Conservation (phyloP, 1,140 invertebrate genomes). For the Drepana arcuata region DNA sequence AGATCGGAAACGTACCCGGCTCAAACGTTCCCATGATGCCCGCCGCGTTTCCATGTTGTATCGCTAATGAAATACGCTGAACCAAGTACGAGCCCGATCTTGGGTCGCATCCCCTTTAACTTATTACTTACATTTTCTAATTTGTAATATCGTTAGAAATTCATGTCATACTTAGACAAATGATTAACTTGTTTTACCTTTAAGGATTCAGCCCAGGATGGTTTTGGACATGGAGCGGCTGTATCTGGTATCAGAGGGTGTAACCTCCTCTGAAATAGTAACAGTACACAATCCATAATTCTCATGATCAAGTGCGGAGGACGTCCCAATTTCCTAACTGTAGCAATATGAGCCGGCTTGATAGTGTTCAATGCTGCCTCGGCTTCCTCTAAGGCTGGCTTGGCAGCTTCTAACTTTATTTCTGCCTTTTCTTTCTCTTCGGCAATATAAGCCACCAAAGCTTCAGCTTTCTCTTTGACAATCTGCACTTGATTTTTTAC, state of each 20-base stretch:
- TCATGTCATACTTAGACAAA: too few species aligned
- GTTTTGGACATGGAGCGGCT: slow-evolving; percentile 88
- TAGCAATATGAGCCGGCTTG: slow-evolving; percentile 96
- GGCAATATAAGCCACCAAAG: slow-evolving; percentile 90
- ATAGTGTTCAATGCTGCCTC: slow-evolving; percentile 97
- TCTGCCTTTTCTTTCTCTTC: slow-evolving; percentile 93
- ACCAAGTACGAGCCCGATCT: too few species aligned
- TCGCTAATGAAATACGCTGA: too few species aligned
- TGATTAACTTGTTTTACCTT: too few species aligned
- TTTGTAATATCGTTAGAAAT: too few species aligned
- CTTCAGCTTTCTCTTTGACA: slow-evolving; percentile 96
- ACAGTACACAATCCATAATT: slow-evolving; percentile 97
- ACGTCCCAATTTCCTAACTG: slow-evolving; percentile 93
- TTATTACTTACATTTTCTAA: too few species aligned
- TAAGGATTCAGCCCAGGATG: slow-evolving; percentile 96
- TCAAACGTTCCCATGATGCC: too few species aligned
- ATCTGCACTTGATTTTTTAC: slow-evolving; percentile 96
- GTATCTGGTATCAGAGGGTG: slow-evolving; percentile 87
- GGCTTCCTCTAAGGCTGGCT: slow-evolving; percentile 93
- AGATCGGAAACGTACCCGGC: background rate
- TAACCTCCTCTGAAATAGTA: slow-evolving; percentile 92
- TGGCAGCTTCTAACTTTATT: slow-evolving; percentile 90
- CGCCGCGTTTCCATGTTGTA: too few species aligned
- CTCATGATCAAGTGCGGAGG: slow-evolving; percentile 98
- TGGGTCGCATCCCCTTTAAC: too few species aligned